Percentiles rank a stretch among this genome's conserved stretches.
Evolutionary conservation across 1,140 invertebrate genomes (phyloP).

Genomic region (Pogonomyrmex californicus): DNA sequence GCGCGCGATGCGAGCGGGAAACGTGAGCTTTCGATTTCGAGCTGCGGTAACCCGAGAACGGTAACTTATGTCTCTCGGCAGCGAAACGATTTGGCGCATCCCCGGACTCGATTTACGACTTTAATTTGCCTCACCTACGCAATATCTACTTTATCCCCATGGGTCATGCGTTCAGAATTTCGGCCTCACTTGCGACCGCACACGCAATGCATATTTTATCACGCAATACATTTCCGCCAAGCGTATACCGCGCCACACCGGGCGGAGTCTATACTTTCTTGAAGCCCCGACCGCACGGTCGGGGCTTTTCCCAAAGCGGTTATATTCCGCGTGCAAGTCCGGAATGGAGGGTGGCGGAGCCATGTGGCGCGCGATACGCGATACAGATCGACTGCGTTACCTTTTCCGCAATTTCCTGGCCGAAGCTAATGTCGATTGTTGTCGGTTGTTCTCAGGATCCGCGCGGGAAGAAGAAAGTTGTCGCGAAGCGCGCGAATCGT

Average conservation of each 20-base stretch:
- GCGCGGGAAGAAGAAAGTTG: conserved; percentile 9
- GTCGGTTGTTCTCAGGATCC: conserved; percentile 17
- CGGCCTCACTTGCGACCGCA: conserved; percentile 48
- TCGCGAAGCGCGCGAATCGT: neutral
- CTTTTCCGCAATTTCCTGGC: conserved; percentile 46
- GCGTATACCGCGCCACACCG: conserved; percentile 2
- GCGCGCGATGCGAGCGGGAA: conserved; percentile 2
- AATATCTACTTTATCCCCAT: conserved; percentile 46
- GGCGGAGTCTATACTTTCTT: neutral
- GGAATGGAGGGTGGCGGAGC: neutral
- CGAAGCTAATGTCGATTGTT: conserved; percentile 22
- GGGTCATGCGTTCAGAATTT: conserved; percentile 56
- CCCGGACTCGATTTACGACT: conserved; percentile 65
- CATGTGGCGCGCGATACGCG: neutral
- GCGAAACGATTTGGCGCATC: conserved; percentile 44
- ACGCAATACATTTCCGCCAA: conserved; percentile 56
- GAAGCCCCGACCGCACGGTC: neutral
- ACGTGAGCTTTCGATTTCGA: conserved; percentile 37
- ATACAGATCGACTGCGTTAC: conserved; percentile 20
- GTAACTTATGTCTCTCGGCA: conserved; percentile 50
- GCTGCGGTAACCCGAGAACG: conserved; percentile 30
- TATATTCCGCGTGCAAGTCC: conserved; percentile 1
- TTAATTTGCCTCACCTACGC: conserved; percentile 68
- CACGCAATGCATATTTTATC: conserved; percentile 70
- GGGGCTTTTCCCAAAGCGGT: conserved; percentile 18